These are phyloP conservation scores for Enteromius unitaeniatus DNA, from an alignment of 2,797 vertebrate genomes.

Conservation along the genomic window DNA sequence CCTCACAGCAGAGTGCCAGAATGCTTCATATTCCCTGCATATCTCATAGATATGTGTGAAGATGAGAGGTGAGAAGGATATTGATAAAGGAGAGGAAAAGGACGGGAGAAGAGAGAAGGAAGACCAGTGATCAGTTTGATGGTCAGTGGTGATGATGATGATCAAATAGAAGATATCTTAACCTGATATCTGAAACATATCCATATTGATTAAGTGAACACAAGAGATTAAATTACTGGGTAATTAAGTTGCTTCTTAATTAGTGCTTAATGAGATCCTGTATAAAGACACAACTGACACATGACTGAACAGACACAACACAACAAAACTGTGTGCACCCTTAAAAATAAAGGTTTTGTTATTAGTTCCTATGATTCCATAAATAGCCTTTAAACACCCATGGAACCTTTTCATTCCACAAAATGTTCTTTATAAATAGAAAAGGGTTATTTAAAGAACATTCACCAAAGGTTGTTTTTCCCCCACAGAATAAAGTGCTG, in stretches of 20 bases:
- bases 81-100: not conserved
- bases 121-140: not conserved
- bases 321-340: not conserved
- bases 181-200: not conserved
- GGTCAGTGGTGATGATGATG: not conserved
- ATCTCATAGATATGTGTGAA: conserved; percentile 32
- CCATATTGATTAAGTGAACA: not conserved
- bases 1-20: conserved; percentile 56
- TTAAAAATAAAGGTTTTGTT: not conserved
- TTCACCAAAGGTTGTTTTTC: not conserved
- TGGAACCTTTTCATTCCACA: not conserved
- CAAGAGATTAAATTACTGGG: not conserved
- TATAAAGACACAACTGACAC: not conserved
- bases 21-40: conserved; percentile 34
- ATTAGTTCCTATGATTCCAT: not conserved
- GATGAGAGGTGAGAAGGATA: conserved; percentile 14
- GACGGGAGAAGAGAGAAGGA: not conserved
- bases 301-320: not conserved
- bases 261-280: not conserved
- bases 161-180: not conserved
- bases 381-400: not conserved
- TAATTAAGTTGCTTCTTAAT: not conserved
- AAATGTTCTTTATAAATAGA: not conserved
- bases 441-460: not conserved
- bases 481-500: too few species aligned